Conservation (phyloP, 1,140 invertebrate species). For the Heliconius nattereri region DNA sequence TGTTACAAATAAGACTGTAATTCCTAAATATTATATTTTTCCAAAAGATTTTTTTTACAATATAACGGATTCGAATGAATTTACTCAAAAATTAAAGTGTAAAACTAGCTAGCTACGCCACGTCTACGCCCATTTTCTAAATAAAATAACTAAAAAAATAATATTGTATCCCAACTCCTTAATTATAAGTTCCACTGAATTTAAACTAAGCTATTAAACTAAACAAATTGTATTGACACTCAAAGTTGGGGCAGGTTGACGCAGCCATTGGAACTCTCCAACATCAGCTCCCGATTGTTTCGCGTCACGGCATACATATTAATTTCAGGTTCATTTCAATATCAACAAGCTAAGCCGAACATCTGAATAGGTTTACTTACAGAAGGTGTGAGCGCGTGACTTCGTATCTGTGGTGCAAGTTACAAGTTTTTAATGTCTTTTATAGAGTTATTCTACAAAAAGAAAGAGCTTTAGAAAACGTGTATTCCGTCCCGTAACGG, state of each 20-base stretch:
- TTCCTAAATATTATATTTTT: no score
- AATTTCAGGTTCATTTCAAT: slow-evolving; percentile 72
- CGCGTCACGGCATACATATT: slow-evolving; percentile 53
- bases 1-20: no score
- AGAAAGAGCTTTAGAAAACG: no score
- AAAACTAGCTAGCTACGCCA: no score
- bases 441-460: no score
- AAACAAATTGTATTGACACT: slow-evolving; percentile 31
- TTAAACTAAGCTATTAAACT: slow-evolving; percentile 24
- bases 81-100: no score
- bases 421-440: slow-evolving; percentile 1
- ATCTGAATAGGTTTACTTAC: slow-evolving; percentile 48
- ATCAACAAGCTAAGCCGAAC: slow-evolving; percentile 65
- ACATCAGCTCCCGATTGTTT: slow-evolving; percentile 52
- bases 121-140: background rate
- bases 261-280: slow-evolving; percentile 47
- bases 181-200: background rate
- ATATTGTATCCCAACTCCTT: background rate
- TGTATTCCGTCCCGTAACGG: no score
- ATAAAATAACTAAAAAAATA: background rate
- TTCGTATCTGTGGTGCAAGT: slow-evolving; percentile 32
- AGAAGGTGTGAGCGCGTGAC: slow-evolving; percentile 41
- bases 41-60: no score
- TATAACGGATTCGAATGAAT: no score
- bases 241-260: slow-evolving; percentile 24